Evolutionary conservation across 2,888 invertebrate species (phyloP).

Genomic region (Oscheius sp.): DNA sequence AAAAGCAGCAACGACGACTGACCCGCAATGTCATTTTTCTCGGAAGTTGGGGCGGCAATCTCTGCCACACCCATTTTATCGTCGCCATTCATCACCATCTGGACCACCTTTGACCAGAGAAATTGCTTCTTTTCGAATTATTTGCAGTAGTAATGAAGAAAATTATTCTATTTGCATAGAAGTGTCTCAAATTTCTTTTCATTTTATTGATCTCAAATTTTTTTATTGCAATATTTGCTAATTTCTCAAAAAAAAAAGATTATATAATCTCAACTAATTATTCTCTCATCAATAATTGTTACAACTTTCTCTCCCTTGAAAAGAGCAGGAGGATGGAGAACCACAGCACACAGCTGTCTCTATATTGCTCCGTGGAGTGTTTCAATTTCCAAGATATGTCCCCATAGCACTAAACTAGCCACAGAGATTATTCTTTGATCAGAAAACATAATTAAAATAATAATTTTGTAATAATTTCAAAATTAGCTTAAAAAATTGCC

Average conservation of each 20-base stretch:
- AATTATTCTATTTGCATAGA: constrained; percentile 35
- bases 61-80: constrained; percentile 13
- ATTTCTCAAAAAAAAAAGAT: too few species aligned
- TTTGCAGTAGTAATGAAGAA: constrained; percentile 20
- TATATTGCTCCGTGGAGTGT: neutral
- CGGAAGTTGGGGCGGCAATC: too few species aligned
- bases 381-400: constrained; percentile 5
- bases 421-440: too few species aligned
- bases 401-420: neutral
- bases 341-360: constrained; percentile 10
- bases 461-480: too few species aligned
- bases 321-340: neutral
- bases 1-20: too few species aligned
- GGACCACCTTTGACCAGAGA: neutral
- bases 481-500: too few species aligned
- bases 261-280: too few species aligned
- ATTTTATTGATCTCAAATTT: neutral
- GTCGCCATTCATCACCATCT: neutral
- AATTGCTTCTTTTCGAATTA: constrained; percentile 3
- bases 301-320: constrained; percentile 10
- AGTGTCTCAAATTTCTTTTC: constrained; percentile 30
- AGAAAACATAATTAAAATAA: too few species aligned
- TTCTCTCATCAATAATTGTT: constrained; percentile 26
- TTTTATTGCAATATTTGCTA: neutral
- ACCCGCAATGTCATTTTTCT: too few species aligned